Conservation (phyloP, 2,888 invertebrate species). For the Xestia c-nigrum region DNA sequence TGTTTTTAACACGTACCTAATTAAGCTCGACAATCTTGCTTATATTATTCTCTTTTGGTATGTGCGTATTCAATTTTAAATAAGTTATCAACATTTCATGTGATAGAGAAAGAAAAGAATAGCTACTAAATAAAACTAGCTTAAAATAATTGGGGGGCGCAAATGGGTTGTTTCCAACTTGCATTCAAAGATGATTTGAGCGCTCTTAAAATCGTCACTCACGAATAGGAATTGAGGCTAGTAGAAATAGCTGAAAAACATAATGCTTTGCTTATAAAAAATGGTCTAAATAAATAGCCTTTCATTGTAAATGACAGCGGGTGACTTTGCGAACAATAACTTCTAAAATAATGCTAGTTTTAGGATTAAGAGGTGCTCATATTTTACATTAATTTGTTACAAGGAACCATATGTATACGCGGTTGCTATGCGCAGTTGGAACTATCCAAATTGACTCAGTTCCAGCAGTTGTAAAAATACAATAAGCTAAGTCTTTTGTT, state of each 20-base stretch:
- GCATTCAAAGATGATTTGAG: not conserved
- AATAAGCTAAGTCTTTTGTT: conserved; percentile 21
- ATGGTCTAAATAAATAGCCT: not conserved
- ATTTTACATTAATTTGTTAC: not conserved
- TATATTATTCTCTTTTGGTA: not conserved
- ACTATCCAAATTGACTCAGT: conserved; percentile 6
- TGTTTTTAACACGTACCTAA: conserved; percentile 42
- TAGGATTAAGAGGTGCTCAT: not conserved
- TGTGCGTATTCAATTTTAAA: not conserved
- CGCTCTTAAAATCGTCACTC: not conserved
- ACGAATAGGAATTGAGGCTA: not conserved
- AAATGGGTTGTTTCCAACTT: not conserved
- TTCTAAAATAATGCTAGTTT: not conserved
- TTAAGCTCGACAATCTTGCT: conserved; percentile 27
- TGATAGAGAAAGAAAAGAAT: not conserved
- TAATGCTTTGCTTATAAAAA: not conserved
- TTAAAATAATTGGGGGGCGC: too few relatives aligned
- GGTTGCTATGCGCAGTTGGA: conserved; percentile 18
- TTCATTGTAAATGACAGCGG: not conserved
- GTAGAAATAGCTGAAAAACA: not conserved
- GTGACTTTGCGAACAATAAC: not conserved
- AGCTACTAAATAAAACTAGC: not conserved
- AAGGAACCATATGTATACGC: not conserved
- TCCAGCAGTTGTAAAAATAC: conserved; percentile 28
- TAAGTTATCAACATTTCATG: not conserved